Evolutionary conservation across 2,113 vertebrate genomes (phyloP).

Genomic region (Nannospalax galili): DNA sequence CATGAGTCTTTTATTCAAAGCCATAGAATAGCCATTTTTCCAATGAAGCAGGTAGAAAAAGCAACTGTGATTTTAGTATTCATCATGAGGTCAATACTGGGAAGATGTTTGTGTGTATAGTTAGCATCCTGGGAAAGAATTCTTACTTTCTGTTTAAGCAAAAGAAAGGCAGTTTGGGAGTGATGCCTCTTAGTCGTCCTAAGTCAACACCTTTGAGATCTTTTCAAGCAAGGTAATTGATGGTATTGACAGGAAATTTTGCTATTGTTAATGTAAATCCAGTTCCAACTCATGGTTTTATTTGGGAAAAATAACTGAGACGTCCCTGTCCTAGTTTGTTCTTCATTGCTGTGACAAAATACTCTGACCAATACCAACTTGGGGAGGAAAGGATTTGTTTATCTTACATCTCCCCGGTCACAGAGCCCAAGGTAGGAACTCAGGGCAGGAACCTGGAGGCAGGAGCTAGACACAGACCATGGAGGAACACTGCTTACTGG

Average conservation of each 20-base stretch:
- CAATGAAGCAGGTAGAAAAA: background rate
- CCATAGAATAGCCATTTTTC: background rate
- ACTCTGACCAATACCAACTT: too few relatives aligned
- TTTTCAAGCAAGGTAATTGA: background rate
- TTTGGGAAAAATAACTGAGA: background rate
- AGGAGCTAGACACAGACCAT: too few relatives aligned
- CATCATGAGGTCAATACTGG: background rate
- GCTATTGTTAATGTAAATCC: background rate
- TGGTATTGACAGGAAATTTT: background rate
- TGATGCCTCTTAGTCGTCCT: background rate
- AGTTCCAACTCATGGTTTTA: background rate
- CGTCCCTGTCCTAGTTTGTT: too few relatives aligned
- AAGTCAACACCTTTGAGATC: background rate
- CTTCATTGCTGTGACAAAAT: too few relatives aligned
- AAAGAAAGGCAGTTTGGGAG: background rate
- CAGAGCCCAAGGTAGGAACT: too few relatives aligned
- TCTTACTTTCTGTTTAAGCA: conserved; percentile 43
- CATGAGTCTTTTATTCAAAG: conserved; percentile 5
- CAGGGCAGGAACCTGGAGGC: too few relatives aligned
- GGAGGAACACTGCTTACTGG: too few relatives aligned
- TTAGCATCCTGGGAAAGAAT: conserved; percentile 1
- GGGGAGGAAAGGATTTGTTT: too few relatives aligned
- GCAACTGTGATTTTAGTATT: background rate
- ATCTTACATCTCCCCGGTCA: too few relatives aligned
- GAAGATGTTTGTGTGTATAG: background rate